Evolutionary conservation across 1,140 invertebrate genomes (phyloP).

Genomic region (Saccostrea echinata): DNA sequence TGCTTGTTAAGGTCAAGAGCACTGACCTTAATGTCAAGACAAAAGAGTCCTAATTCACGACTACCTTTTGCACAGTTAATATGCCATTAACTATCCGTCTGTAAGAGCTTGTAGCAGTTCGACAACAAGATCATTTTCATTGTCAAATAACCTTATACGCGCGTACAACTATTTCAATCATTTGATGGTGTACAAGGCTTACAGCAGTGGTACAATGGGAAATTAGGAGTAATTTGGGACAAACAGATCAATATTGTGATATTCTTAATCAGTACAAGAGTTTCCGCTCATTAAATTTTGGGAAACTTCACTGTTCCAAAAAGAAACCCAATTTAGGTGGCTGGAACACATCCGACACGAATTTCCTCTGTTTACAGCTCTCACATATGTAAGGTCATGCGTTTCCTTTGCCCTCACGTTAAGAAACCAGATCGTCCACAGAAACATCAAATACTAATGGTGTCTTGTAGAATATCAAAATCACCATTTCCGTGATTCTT

Average conservation of each 20-base stretch:
- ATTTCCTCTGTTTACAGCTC: slow-evolving; percentile 24
- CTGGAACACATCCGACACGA: slow-evolving; percentile 34
- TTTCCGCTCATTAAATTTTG: slow-evolving; percentile 18
- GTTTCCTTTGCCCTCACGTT: slow-evolving; percentile 24
- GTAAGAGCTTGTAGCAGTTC: background rate
- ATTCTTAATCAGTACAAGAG: background rate
- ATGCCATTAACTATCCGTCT: background rate
- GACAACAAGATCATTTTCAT: background rate
- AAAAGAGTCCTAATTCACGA: background rate
- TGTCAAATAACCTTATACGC: background rate
- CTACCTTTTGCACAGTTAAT: background rate
- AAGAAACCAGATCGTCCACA: background rate
- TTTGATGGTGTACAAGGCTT: background rate
- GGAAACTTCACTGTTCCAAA: slow-evolving; percentile 7
- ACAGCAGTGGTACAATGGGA: background rate
- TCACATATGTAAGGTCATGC: slow-evolving; percentile 4
- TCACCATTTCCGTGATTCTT: slow-evolving; percentile 6
- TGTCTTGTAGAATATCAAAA: slow-evolving; percentile 18
- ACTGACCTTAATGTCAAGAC: background rate
- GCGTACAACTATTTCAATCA: slow-evolving; percentile 20
- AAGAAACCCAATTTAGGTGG: slow-evolving; percentile 9
- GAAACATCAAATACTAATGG: background rate
- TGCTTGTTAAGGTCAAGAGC: background rate
- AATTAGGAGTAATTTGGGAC: slow-evolving; percentile 7
- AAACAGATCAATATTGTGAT: slow-evolving; percentile 20